Percentiles rank a stretch among this genome's conserved stretches.
Evolutionary conservation across 1,140 invertebrate genomes (phyloP).

Genomic region (Tyrophagus putrescentiae): DNA sequence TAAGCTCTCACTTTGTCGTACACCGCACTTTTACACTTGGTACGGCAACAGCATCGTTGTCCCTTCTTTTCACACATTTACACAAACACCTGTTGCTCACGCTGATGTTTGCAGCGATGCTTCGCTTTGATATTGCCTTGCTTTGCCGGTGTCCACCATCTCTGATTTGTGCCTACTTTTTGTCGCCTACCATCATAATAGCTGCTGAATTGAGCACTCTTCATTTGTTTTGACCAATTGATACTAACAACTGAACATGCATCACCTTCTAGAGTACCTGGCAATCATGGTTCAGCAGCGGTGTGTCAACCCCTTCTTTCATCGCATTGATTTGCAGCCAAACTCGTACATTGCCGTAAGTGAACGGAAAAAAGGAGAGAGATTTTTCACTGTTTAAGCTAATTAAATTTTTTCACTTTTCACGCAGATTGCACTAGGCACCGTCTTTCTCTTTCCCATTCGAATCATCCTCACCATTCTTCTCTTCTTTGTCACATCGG

Average conservation of each 20-base stretch:
- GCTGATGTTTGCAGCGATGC: too few relatives aligned
- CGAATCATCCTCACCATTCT: neutral
- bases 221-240: too few relatives aligned
- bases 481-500: conserved; percentile 6
- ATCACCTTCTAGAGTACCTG: neutral
- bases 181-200: too few relatives aligned
- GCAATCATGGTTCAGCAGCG: conserved; percentile 3
- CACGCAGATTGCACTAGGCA: neutral
- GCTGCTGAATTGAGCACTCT: too few relatives aligned
- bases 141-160: too few relatives aligned
- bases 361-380: neutral
- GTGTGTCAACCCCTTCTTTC: conserved; percentile 19
- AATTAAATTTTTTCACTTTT: neutral
- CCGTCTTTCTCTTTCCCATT: conserved; percentile 12
- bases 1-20: too few relatives aligned
- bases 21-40: too few relatives aligned
- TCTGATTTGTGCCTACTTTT: too few relatives aligned
- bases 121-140: too few relatives aligned
- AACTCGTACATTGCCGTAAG: conserved; percentile 1
- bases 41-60: too few relatives aligned
- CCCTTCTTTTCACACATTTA: too few relatives aligned
- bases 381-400: conserved; percentile 11
- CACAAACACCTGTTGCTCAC: too few relatives aligned
- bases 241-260: neutral
- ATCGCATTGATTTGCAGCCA: neutral